Conservation (phyloP, 2,888 invertebrate genomes). For the Aspidiotus rigidus region DNA sequence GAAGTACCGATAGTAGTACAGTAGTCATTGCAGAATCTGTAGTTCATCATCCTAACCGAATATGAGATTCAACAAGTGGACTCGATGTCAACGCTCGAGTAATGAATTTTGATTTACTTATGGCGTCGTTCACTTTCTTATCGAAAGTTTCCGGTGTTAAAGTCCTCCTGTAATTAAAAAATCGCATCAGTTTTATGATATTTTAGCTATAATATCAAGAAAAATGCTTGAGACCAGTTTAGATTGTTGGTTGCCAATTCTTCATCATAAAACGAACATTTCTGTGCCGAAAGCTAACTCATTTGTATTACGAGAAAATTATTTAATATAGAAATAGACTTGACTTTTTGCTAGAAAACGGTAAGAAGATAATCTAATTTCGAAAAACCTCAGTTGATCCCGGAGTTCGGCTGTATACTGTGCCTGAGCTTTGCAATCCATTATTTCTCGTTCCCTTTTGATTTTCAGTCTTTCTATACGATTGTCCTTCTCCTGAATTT, state of each 20-base stretch:
- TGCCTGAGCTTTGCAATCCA: constrained; percentile 40
- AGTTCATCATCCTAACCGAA: constrained; percentile 39
- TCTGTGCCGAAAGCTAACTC: too few relatives aligned
- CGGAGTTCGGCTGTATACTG: constrained; percentile 40
- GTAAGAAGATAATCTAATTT: too few relatives aligned
- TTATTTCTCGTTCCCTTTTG: constrained; percentile 40
- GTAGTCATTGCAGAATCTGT: background rate
- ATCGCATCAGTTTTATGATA: background rate
- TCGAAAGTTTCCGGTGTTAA: constrained; percentile 42
- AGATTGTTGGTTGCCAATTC: too few relatives aligned
- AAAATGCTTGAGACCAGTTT: constrained; percentile 4
- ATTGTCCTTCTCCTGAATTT: constrained; percentile 40
- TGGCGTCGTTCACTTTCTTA: constrained; percentile 40
- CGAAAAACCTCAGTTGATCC: constrained; percentile 40
- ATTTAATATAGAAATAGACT: too few relatives aligned
- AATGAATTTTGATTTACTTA: constrained; percentile 38
- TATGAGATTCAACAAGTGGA: constrained; percentile 40
- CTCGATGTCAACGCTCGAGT: constrained; percentile 39
- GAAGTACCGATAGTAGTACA: background rate
- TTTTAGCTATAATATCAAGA: background rate
- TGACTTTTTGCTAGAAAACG: too few relatives aligned
- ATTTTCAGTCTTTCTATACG: constrained; percentile 40
- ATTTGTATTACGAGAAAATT: too few relatives aligned
- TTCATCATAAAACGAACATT: too few relatives aligned
- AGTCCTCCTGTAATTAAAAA: constrained; percentile 38